Evolutionary conservation across 2,888 invertebrate species (phyloP), one percentile per base, ranked within the genome.

Genomic region (Drosophila rubida): DNA sequence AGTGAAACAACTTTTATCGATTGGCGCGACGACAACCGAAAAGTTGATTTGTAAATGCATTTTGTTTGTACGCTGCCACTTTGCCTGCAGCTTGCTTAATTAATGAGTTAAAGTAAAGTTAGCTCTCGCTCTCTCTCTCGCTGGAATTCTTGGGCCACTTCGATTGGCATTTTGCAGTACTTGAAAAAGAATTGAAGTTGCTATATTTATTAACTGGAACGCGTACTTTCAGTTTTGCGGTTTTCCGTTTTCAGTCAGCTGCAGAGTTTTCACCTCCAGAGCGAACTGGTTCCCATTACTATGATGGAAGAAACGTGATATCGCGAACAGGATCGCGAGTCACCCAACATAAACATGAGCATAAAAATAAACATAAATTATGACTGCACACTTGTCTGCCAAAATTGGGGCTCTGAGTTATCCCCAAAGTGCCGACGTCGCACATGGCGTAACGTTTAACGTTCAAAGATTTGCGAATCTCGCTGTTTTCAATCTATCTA

Each of bases 1-100:
- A 42, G 19, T 39, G 48, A 37, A 58, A 50, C 46, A 51, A 46
- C 49, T 57, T 75, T 72, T 78, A 84, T 80, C 72, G 85, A 80
- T 81, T 75, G 65, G 16, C 54, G 49, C 55, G 72, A 61, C 76
- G 46, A 77, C 63, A 72, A 44, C 54, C 41, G 55, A 66, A 69
- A 71, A 67, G 64, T 83, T 80, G 78, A 75, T 82, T 78, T 68
- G 80, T 80, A 84, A 84, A 84, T 84, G 84, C 88, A 84, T 86
- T 84, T 84, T 84, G 69, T 86, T 72, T 84, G 84, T 84, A 62
- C 37, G 73, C 81, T 82, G 86, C 69, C 83, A 82, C 63, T 69
- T 75, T 74, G 45, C 48, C 63, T 32, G 14, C n/a, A 16, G 53
- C 61, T 62, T 77, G 66, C 62, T 81, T 83, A 81, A 87, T 83